A percentile compares a stretch with the other conserved stretches of the same genome.
Evolutionary conservation across 2,113 vertebrate species (phyloP).

Genomic region (Parotia lawesii): DNA sequence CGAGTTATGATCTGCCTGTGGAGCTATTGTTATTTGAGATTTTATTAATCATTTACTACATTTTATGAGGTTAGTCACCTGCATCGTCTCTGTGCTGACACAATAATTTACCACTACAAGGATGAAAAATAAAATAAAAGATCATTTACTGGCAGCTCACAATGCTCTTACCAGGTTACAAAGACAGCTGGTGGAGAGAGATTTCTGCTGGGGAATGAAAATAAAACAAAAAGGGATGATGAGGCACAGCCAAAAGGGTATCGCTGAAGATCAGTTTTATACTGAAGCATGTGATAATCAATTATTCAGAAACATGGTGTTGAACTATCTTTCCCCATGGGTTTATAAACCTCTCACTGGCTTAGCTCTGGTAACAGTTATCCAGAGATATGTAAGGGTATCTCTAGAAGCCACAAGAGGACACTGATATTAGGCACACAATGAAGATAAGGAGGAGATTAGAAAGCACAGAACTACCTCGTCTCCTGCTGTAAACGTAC

Average conservation of each 20-base stretch:
- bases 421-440: neutral
- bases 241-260: slow-evolving; percentile 48
- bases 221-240: slow-evolving; percentile 18
- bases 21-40: slow-evolving; percentile 53
- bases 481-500: neutral
- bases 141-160: slow-evolving; percentile 66
- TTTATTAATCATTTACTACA: slow-evolving; percentile 69
- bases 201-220: slow-evolving; percentile 53
- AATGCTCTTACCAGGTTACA: slow-evolving; percentile 53
- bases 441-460: neutral
- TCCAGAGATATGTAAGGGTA: slow-evolving; percentile 29
- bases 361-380: slow-evolving; percentile 10
- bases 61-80: slow-evolving; percentile 69
- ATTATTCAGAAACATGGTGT: slow-evolving; percentile 68
- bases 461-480: neutral
- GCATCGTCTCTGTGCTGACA: slow-evolving; percentile 67
- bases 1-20: neutral
- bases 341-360: slow-evolving; percentile 51
- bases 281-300: slow-evolving; percentile 53
- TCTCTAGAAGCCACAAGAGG: neutral
- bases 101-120: slow-evolving; percentile 64
- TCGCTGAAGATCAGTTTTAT: slow-evolving; percentile 54
- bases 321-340: slow-evolving; percentile 54
- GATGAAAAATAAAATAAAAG: slow-evolving; percentile 63
- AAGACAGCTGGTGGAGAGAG: slow-evolving; percentile 27